These are phyloP conservation scores for Channa argus DNA, from an alignment of 2,113 vertebrate species.

Conservation along the genomic window DNA sequence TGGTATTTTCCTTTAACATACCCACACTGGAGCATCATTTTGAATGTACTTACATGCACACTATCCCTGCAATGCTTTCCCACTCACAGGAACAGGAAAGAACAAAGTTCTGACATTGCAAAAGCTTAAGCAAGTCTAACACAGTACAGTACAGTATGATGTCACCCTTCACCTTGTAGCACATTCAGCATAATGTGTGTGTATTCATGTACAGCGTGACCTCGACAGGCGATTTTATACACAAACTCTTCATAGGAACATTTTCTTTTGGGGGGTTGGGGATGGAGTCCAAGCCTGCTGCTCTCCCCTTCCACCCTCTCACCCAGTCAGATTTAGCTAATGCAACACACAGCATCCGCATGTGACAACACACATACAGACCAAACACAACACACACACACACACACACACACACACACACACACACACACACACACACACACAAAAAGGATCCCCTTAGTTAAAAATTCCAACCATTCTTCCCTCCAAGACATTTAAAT, in stretches of 20 bases:
- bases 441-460: slow-evolving; percentile 18
- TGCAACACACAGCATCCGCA: slow-evolving; percentile 24
- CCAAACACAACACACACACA: slow-evolving; percentile 14
- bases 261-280: slow-evolving; percentile 10
- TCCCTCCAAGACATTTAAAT: slow-evolving; percentile 31
- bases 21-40: slow-evolving; percentile 49
- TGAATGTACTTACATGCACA: slow-evolving; percentile 45
- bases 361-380: slow-evolving; percentile 52
- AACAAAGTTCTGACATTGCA: slow-evolving; percentile 45
- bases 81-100: slow-evolving; percentile 29
- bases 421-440: slow-evolving; percentile 17
- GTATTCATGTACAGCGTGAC: slow-evolving; percentile 49
- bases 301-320: slow-evolving; percentile 44
- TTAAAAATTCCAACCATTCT: slow-evolving; percentile 18
- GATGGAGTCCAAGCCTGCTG: slow-evolving; percentile 30
- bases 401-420: slow-evolving; percentile 17
- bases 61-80: slow-evolving; percentile 57
- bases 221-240: slow-evolving; percentile 19
- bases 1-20: slow-evolving; percentile 63
- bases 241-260: slow-evolving; percentile 24
- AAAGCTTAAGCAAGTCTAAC: slow-evolving; percentile 53
- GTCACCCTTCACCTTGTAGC: slow-evolving; percentile 27
- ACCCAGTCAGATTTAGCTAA: slow-evolving; percentile 37
- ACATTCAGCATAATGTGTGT: slow-evolving; percentile 37
- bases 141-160: slow-evolving; percentile 24